Base-by-base conservation (phyloP, 1,140 invertebrate species). In the Dendrolimus punctatus region DNA sequence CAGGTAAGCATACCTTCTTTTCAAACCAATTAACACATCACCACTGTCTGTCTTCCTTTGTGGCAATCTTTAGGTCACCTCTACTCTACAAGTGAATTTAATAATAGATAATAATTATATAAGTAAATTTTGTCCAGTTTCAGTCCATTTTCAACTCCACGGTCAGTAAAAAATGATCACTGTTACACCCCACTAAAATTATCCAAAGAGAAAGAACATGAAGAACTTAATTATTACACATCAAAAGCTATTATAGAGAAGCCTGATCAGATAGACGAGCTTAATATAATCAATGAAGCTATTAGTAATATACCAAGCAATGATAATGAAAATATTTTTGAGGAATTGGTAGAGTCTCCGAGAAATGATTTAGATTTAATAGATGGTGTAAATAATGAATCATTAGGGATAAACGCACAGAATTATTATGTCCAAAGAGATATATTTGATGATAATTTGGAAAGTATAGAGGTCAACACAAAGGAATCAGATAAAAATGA, bases 81-180 rank as follows among this genome's bases (percentile, higher is more conserved):
- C n/a, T 23, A 23, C 23, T 23, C 3, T 23, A 2, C 23, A 2
- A 23, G 23, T 23, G 23, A 23, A 23, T 23, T 23, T 23, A 23
- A 23, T 23, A 23, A 23, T 23, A 23, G 23, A 23, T 23, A 23
- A 23, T 23, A 23, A 23, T 23, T 23, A 23, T 23, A 23, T 10
- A 40, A 8, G 40, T 44, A 8, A 37, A 37, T 39, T 10, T 52
- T 41, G 66, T 60, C 40, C 52, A 81, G 80, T 69, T 74, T 80
- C 55, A 84, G 76, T 37, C 75, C 71, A 37, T 84, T 80, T 57
- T 70, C 76, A 39, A 80, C 75, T 49, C 69, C 76, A 7, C 63
- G 49, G 0, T 65, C 68, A n/a, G 49, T 63, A 36, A 66, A 68
- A 8, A 58, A 73, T 54, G 71, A 74, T 53, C 58, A 63, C 37